Conservation (phyloP, 2,888 invertebrate species). For the Cyclophora albipunctata region DNA sequence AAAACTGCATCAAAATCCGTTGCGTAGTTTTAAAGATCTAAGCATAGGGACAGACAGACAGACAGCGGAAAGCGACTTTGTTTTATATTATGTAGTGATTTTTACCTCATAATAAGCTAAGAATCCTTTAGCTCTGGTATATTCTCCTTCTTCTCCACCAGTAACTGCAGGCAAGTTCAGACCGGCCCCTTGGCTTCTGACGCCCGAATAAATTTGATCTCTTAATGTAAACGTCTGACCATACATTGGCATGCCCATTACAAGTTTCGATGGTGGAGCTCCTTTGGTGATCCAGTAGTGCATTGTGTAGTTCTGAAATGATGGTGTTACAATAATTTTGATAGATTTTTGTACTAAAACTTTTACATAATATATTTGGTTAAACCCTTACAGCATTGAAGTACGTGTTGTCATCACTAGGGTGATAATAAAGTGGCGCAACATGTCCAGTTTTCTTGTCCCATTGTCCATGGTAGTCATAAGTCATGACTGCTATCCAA, state of each 20-base stretch:
- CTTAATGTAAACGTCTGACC: conserved; percentile 86
- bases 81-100: background rate
- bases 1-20: too few species aligned
- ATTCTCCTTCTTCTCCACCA: conserved; percentile 89
- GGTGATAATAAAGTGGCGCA: conserved; percentile 88
- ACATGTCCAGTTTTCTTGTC: conserved; percentile 94
- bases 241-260: conserved; percentile 93
- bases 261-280: conserved; percentile 85
- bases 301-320: conserved; percentile 85
- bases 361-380: background rate
- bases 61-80: too few species aligned
- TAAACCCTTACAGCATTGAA: conserved; percentile 83
- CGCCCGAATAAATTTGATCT: conserved; percentile 13
- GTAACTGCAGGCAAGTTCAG: conserved; percentile 85
- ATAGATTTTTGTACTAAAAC: background rate
- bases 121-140: conserved; percentile 89
- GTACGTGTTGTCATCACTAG: conserved; percentile 86
- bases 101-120: conserved; percentile 89
- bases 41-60: too few species aligned
- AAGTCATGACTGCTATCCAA: conserved; percentile 95
- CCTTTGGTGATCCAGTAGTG: conserved; percentile 93
- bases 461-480: conserved; percentile 95
- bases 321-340: background rate
- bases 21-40: too few species aligned
- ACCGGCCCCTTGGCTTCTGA: conserved; percentile 69